These are phyloP conservation scores for Olivierus martensii DNA, from an alignment of 1,140 invertebrate species.

Conservation along the genomic window DNA sequence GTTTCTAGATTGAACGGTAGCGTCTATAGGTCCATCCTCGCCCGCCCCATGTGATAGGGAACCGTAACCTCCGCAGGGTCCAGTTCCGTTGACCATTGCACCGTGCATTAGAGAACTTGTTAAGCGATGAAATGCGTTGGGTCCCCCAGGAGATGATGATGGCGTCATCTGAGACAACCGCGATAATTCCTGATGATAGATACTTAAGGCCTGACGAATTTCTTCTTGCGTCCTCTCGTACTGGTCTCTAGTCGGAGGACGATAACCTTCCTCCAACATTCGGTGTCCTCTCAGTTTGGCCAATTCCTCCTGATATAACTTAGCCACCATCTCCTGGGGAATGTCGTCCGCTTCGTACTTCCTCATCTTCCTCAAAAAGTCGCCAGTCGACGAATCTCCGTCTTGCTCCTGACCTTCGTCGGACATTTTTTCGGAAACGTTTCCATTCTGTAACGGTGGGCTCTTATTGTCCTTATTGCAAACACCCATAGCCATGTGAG, in stretches of 20 bases:
- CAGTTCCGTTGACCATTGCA: neutral
- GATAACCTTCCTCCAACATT: conserved; percentile 21
- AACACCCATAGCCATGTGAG: conserved; percentile 38
- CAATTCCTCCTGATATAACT: conserved; percentile 92
- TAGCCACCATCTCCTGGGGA: conserved; percentile 89
- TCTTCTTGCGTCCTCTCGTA: conserved; percentile 65
- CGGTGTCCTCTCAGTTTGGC: conserved; percentile 68
- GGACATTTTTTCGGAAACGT: conserved; percentile 1
- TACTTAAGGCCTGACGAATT: conserved; percentile 72
- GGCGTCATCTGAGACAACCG: conserved; percentile 43
- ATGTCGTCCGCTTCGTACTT: conserved; percentile 72
- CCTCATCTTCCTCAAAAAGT: neutral
- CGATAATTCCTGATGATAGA: conserved; percentile 79
- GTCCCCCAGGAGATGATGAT: neutral
- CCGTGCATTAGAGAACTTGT: conserved; percentile 2
- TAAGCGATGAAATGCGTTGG: conserved; percentile 6
- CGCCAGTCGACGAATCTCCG: neutral
- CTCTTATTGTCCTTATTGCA: conserved; percentile 9
- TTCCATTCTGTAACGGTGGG: conserved; percentile 3
- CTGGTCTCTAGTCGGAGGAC: conserved; percentile 18
- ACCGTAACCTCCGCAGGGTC: neutral
- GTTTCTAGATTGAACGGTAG: neutral
- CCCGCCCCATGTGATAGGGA: neutral
- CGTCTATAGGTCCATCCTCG: conserved; percentile 13
- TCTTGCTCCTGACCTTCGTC: conserved; percentile 2